Evolutionary conservation across 2,797 vertebrate species (phyloP).

Genomic region (Loris lydekkerianus): DNA sequence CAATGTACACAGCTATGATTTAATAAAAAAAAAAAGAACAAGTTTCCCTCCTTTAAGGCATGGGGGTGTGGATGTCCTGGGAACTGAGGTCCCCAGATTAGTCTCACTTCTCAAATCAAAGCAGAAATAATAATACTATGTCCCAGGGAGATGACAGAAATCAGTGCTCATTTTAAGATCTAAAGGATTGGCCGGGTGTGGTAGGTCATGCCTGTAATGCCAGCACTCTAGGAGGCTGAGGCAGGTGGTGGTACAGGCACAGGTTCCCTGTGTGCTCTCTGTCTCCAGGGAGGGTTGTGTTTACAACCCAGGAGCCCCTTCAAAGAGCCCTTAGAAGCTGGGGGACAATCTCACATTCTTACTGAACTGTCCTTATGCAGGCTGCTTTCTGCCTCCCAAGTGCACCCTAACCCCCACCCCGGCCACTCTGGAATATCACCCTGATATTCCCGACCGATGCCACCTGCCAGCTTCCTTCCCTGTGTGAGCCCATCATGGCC

Average conservation of each 20-base stretch:
- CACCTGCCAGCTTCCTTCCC: no score
- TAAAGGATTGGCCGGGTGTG: no score
- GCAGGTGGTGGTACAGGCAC: no score
- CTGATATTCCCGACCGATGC: not conserved
- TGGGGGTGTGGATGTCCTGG: not conserved
- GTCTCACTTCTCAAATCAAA: not conserved
- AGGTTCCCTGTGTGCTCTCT: no score
- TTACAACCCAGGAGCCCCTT: not conserved
- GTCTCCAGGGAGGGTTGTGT: not conserved
- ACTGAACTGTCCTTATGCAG: no score
- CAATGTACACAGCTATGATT: no score
- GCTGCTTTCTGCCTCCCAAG: not conserved
- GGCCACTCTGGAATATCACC: no score
- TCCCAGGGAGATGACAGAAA: not conserved
- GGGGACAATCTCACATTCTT: not conserved
- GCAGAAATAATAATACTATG: not conserved
- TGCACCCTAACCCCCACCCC: rapidly evolving
- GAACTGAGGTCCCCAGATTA: not conserved
- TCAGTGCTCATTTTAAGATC: not conserved
- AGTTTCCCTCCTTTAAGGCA: not conserved
- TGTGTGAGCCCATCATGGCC: rapidly evolving
- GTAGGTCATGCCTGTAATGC: no score
- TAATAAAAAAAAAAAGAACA: no score
- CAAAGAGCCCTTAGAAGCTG: not conserved
- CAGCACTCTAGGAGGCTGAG: no score